Conservation (phyloP, 2,113 vertebrate species). For the Misgurnus mizolepis region DNA sequence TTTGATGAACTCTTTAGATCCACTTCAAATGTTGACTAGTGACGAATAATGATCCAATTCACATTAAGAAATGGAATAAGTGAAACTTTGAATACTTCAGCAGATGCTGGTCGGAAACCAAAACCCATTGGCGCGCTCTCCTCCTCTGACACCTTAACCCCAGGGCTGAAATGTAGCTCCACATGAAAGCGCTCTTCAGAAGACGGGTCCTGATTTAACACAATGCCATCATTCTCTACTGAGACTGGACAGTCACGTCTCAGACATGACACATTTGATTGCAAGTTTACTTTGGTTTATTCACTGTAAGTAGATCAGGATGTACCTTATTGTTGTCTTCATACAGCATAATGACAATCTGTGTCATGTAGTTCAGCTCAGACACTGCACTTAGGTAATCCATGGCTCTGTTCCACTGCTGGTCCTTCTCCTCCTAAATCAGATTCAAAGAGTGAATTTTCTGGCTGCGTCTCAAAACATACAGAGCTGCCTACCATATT, state of each 20-base stretch:
- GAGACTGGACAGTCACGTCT: not conserved
- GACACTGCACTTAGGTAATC: slow-evolving; percentile 96
- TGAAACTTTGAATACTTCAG: slow-evolving; percentile 77
- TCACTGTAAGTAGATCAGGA: slow-evolving; percentile 41
- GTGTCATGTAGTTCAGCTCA: slow-evolving; percentile 99
- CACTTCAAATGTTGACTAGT: no score
- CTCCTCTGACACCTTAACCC: slow-evolving; percentile 92
- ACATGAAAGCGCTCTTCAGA: slow-evolving; percentile 98
- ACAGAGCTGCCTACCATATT: not conserved
- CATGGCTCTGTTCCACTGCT: slow-evolving; percentile 97
- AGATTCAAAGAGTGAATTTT: not conserved
- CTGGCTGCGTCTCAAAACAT: not conserved
- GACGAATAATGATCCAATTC: no score
- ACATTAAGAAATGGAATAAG: not conserved
- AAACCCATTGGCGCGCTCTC: slow-evolving; percentile 88
- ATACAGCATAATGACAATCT: slow-evolving; percentile 99
- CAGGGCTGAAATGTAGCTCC: slow-evolving; percentile 97
- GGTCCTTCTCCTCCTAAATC: slow-evolving; percentile 88
- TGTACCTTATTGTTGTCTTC: slow-evolving; percentile 96
- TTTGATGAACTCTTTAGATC: no score
- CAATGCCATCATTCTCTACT: not conserved
- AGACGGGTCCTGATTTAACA: slow-evolving; percentile 79
- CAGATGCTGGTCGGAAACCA: slow-evolving; percentile 93
- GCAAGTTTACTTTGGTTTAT: slow-evolving; percentile 13
- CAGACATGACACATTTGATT: not conserved